A percentile compares a stretch with the other conserved stretches of the same genome.
phyloP scores from a whole-genome alignment of 2,797 vertebrate species.

The Brotogeris chrysoptera region DNA sequence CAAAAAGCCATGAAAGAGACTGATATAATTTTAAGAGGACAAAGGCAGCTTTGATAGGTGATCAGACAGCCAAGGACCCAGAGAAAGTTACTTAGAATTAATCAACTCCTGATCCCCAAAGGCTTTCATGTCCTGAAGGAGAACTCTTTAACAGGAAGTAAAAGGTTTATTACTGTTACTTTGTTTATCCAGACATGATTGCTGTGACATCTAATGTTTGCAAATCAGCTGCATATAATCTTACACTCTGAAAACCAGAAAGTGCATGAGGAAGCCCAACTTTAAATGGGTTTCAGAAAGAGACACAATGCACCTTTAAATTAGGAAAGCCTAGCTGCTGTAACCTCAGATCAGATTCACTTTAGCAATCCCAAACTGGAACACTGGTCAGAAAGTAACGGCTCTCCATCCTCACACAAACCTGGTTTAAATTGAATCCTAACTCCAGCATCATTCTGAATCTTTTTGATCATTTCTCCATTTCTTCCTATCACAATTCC shows the following conservation, averaged over 20 bases:
- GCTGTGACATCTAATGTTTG: neutral
- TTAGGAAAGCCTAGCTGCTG: slow-evolving; percentile 31
- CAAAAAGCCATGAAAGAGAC: slow-evolving; percentile 39
- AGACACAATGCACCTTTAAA: slow-evolving; percentile 3
- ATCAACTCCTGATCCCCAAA: slow-evolving; percentile 72
- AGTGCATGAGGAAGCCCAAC: slow-evolving; percentile 7
- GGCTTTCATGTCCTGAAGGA: slow-evolving; percentile 53
- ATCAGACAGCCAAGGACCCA: slow-evolving; percentile 73
- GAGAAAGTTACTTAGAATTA: slow-evolving; percentile 62
- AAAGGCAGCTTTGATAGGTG: slow-evolving; percentile 61
- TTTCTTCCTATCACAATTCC: slow-evolving; percentile 98
- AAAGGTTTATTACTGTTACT: neutral
- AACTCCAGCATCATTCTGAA: slow-evolving; percentile 96
- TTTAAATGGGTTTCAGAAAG: slow-evolving; percentile 32
- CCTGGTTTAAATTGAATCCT: slow-evolving; percentile 99
- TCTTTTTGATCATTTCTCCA: slow-evolving; percentile 99
- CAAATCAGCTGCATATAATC: neutral
- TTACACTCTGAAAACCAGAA: slow-evolving; percentile 36
- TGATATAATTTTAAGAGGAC: slow-evolving; percentile 32
- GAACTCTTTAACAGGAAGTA: slow-evolving; percentile 9
- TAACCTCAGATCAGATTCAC: neutral
- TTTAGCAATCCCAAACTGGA: neutral
- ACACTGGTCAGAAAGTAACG: neutral
- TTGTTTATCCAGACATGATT: slow-evolving; percentile 12
- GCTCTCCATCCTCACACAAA: slow-evolving; percentile 68